Conservation (phyloP, 2,113 vertebrate genomes). For the Heterochromis multidens region DNA sequence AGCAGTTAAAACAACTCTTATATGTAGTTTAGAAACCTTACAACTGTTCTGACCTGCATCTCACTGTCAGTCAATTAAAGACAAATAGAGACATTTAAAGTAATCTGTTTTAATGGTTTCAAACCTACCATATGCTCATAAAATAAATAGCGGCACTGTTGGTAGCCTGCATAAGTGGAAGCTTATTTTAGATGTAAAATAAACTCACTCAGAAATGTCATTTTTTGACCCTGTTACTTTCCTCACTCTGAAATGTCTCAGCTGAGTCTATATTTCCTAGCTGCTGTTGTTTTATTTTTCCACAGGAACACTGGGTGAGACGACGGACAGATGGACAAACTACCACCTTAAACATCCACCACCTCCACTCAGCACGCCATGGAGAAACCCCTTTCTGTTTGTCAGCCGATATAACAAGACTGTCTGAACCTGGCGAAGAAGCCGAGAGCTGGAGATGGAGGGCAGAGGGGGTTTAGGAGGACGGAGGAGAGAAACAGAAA, state of each 20-base stretch:
- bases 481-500: not conserved
- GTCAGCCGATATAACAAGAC: conserved; percentile 58
- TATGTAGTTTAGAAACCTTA: not conserved
- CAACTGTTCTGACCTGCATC: not conserved
- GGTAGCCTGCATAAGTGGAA: rapidly evolving
- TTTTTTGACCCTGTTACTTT: not conserved
- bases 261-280: conserved; percentile 11
- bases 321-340: conserved; percentile 28
- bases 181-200: not conserved
- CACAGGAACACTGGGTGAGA: conserved; percentile 23
- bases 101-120: not conserved
- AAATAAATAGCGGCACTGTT: not conserved
- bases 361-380: not conserved
- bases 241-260: conserved; percentile 18
- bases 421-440: conserved; percentile 3
- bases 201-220: not conserved
- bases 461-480: not conserved
- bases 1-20: not conserved
- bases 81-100: not conserved
- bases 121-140: not conserved
- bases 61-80: not conserved
- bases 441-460: conserved; percentile 12
- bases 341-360: conserved; percentile 2
- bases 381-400: conserved; percentile 33
- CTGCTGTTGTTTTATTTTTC: conserved; percentile 23